Evolutionary conservation across 2,113 vertebrate species (phyloP), one percentile per base, ranked within the genome.

Genomic region (Dipodomys stephensi): DNA sequence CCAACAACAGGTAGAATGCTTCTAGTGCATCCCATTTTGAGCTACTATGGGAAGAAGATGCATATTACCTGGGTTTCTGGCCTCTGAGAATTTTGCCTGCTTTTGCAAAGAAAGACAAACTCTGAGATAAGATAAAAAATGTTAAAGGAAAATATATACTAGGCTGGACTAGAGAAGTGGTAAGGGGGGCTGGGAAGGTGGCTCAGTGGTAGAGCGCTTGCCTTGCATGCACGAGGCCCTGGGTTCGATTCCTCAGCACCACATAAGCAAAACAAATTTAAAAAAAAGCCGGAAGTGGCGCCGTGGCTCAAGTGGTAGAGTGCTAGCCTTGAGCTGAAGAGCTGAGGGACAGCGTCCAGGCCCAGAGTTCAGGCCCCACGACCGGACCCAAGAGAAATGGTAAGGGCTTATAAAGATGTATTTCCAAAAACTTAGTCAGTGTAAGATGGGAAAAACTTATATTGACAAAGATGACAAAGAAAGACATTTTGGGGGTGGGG

Each of bases 391-490:
- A n/a, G 76, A 95, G 80, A 93, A 79, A 72, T 69, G 64, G 25
- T 30, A 78, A 67, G 9, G 15, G 57, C 27, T 73, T 60, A 62
- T 57, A 53, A 83, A 79, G 62, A 80, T 22, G n/a, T 35, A 74
- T 80, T 53, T 87, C 46, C 68, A 93, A 20, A 53, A 53, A 53
- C 39, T 39, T 25, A n/a, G 49, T 60, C 28, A 57, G 20, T 57
- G 74, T 83, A 89, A 25, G 20, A 76, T 7, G 80, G 83, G 20
- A 92, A 90, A 53, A 92, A 62, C 57, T 62, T 28, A 78, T 64
- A 67, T 1, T 19, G 39, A 94, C 49, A 85, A 71, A 91, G 64
- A 30, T 71, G 28, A 86, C n/a, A 77, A 78, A 64, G 32, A 86
- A 93, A 23, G 87, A 46, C 22, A 76, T 85, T 79, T 23, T 88